phyloP scores from a whole-genome alignment of 2,797 vertebrate species.

The Halcyon leucocephala region DNA sequence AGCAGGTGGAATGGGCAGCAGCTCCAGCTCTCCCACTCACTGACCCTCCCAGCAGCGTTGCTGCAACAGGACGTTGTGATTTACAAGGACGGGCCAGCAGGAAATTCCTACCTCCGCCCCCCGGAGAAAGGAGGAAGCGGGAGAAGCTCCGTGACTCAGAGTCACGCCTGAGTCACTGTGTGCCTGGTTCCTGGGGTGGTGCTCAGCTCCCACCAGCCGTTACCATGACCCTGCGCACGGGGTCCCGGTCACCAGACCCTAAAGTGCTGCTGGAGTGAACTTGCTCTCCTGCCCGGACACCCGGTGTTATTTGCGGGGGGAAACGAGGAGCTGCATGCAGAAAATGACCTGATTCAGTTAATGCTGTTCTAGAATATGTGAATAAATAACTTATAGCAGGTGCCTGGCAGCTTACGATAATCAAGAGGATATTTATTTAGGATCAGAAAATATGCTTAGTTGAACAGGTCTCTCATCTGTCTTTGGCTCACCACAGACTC shows the following conservation, averaged over 20 bases:
- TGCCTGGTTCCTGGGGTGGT: background rate
- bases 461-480: background rate
- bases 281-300: background rate
- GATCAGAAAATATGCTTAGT: background rate
- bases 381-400: constrained; percentile 20
- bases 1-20: constrained; percentile 8
- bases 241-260: background rate
- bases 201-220: background rate
- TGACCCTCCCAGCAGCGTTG: background rate
- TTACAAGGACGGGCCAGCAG: constrained; percentile 55
- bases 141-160: constrained; percentile 38
- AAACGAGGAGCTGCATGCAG: background rate
- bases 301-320: fast-evolving
- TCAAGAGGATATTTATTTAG: constrained; percentile 9
- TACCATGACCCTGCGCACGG: background rate
- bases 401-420: constrained; percentile 5
- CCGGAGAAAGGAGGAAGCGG: background rate
- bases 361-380: background rate
- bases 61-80: constrained; percentile 38
- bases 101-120: constrained; percentile 59
- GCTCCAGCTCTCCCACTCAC: background rate
- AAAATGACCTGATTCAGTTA: background rate
- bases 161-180: background rate
- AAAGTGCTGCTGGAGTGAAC: background rate
- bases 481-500: background rate